A percentile compares a stretch with the other conserved stretches of the same genome.
Evolutionary conservation across 2,888 invertebrate genomes (phyloP).

Genomic region (Lasioglossum lativentre): DNA sequence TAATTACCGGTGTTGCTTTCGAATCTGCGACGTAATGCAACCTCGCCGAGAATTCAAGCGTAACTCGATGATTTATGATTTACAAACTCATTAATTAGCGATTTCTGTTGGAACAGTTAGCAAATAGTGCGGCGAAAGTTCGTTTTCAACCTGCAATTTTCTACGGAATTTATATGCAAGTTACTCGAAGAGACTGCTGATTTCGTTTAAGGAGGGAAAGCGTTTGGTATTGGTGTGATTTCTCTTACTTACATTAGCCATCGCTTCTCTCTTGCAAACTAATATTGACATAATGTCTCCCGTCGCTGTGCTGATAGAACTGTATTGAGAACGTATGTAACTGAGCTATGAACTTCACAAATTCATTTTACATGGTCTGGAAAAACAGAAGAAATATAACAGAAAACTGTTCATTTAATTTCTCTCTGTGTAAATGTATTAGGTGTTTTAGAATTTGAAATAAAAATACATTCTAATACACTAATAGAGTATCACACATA

Average conservation of each 20-base stretch:
- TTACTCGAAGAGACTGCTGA: background rate
- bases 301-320: background rate
- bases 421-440: no score
- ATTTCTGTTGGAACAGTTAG: conserved; percentile 36
- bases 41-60: conserved; percentile 25
- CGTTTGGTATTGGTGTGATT: background rate
- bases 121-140: conserved; percentile 26
- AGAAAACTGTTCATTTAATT: background rate
- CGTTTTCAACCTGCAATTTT: conserved; percentile 16
- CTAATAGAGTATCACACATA: no score
- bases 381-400: background rate
- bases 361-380: background rate
- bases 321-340: background rate
- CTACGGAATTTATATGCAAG: conserved; percentile 16
- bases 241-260: background rate
- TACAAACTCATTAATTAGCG: conserved; percentile 53
- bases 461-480: background rate
- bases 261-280: background rate
- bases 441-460: background rate
- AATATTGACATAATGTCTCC: background rate
- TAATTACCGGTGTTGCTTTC: conserved; percentile 33
- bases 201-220: background rate
- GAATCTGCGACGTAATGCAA: conserved; percentile 19
- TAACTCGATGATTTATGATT: conserved; percentile 55
- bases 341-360: background rate